Evolutionary conservation across 2,888 invertebrate genomes (phyloP).

Genomic region (Drosophila mimica): DNA sequence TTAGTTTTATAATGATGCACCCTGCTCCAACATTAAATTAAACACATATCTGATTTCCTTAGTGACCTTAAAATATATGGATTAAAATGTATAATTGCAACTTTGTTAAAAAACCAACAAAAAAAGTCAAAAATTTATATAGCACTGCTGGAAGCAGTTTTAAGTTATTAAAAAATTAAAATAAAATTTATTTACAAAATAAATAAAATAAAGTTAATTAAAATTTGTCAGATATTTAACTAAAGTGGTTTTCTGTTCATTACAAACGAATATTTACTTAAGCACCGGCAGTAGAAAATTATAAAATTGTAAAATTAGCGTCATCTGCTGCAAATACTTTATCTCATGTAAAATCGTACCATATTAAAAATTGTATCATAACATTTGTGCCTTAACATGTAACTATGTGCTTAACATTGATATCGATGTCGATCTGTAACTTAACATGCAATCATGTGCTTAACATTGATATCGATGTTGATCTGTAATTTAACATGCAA

Average conservation of each 20-base stretch:
- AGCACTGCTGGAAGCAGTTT: no score
- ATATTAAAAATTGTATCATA: no score
- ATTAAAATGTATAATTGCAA: background rate
- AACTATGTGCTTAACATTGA: background rate
- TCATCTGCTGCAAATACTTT: no score
- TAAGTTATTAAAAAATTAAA: no score
- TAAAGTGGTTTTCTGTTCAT: background rate
- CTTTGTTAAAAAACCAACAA: background rate
- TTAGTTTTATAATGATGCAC: background rate
- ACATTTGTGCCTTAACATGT: background rate
- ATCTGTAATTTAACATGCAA: no score
- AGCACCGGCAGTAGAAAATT: background rate
- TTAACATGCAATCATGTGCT: no score
- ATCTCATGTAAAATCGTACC: no score
- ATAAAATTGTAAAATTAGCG: no score
- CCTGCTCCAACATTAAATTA: background rate
- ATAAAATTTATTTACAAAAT: background rate
- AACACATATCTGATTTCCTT: background rate
- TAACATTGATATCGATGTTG: background rate
- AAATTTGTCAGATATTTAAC: background rate
- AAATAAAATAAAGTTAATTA: background rate
- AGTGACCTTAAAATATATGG: background rate
- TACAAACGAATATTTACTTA: background rate
- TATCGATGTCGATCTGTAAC: background rate
- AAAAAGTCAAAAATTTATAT: background rate